Base-by-base conservation (phyloP, 2,888 invertebrate genomes). In the Agrypnus murinus region DNA sequence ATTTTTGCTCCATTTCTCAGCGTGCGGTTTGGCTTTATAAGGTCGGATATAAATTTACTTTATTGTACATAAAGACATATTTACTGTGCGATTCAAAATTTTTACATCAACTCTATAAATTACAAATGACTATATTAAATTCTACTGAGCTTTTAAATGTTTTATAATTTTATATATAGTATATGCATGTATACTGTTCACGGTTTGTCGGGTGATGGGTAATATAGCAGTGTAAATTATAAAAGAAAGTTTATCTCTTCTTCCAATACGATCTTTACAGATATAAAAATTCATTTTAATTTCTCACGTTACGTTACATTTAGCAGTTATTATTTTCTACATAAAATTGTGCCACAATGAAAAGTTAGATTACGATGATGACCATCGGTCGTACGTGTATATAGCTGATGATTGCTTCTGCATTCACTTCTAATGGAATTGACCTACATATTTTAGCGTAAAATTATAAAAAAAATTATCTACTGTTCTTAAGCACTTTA, bases 301-400 rank as follows among this genome's bases (percentile, higher is more conserved):
- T 50, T 50, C 14, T 31, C 50, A 12, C 50, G 50, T 50, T 57
- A 38, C 57, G 38, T 38, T 57, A 57, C 57, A 57, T 57, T 57
- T 34, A 57, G 57, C 57, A 38, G 5, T 50, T 32, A 55, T 55
- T 55, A 48, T 48, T 25, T 50, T 50, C 50, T 31, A 50, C 31
- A 34, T 36, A 38, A 57, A 55, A 38, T 57, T 57, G 38, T 57
- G 57, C 57, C 57, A 57, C 57, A 38, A 57, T 57, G 57, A 57
- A 57, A 57, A 34, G 36, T 38, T 19, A 19, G 48, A 19, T 50
- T 50, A 17, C 6, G 45, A 46, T 46, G 45, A 46, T 46, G 46
- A 46, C 46, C 46, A 17, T 9, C 46, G 46, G 46, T 46, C 46
- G 46, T 46, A 46, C 46, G 50, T 50, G 50, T 50, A 50, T 10